Evolutionary conservation across 2,113 vertebrate species (phyloP).

Genomic region (Macrotus californicus): DNA sequence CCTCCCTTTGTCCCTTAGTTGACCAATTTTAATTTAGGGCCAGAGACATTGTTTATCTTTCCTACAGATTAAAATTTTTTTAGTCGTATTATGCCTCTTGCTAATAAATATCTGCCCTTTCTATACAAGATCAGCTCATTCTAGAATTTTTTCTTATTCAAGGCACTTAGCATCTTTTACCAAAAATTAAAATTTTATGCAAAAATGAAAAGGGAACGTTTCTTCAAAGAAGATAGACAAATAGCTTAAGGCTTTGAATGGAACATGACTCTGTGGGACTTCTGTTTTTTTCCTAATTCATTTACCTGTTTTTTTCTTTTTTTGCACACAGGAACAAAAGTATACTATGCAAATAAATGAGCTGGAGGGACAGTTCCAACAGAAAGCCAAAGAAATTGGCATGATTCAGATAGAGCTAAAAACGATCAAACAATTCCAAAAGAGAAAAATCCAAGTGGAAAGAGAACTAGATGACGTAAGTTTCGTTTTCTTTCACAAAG

Average conservation of each 20-base stretch:
- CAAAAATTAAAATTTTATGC: constrained; percentile 9
- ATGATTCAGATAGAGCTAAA: constrained; percentile 84
- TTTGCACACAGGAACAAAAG: constrained; percentile 75
- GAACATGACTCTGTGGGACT: not conserved
- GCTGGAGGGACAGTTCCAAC: constrained; percentile 81
- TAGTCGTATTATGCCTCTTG: not conserved
- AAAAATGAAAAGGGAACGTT: not conserved
- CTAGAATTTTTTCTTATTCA: not conserved
- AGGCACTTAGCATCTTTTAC: constrained; percentile 7
- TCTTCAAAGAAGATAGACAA: constrained; percentile 23
- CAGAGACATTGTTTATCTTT: not conserved
- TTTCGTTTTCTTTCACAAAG: not conserved
- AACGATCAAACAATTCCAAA: constrained; percentile 84
- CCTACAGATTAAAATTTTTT: not conserved
- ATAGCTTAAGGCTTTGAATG: not conserved
- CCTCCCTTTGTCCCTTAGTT: not conserved
- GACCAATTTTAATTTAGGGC: constrained; percentile 28
- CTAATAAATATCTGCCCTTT: not conserved
- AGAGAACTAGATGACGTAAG: constrained; percentile 83
- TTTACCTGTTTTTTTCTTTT: not conserved
- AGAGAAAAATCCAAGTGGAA: constrained; percentile 83
- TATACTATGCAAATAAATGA: constrained; percentile 78
- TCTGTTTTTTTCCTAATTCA: constrained; percentile 17
- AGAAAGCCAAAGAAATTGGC: constrained; percentile 82
- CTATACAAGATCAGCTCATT: not conserved